phyloP scores from a whole-genome alignment of 2,888 invertebrate species.

The Cordilura impudica region DNA sequence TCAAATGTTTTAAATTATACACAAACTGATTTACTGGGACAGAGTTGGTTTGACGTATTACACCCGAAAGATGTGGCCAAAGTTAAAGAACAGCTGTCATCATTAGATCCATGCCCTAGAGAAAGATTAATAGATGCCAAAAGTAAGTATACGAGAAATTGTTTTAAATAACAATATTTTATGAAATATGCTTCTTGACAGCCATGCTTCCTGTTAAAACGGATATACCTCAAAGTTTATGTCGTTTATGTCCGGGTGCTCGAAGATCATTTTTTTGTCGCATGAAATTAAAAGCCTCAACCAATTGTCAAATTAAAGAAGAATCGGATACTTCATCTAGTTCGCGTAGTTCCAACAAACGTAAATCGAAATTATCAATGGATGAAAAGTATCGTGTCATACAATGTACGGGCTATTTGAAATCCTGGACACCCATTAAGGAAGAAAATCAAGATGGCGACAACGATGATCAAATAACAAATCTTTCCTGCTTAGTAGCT shows the following conservation, averaged over 20 bases:
- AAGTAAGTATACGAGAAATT: conserved; percentile 80
- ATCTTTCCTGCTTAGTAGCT: conserved; percentile 92
- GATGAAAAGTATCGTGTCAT: conserved; percentile 93
- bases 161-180: background rate
- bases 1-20: conserved; percentile 88
- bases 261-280: conserved; percentile 95
- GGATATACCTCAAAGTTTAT: conserved; percentile 87
- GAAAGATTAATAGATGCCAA: conserved; percentile 95
- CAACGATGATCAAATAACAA: conserved; percentile 80
- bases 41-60: conserved; percentile 95
- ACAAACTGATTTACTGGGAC: conserved; percentile 91
- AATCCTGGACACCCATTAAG: conserved; percentile 93
- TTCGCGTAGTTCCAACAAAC: conserved; percentile 81
- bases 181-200: too few species aligned
- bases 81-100: conserved; percentile 95
- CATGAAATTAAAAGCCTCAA: conserved; percentile 87
- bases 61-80: conserved; percentile 97
- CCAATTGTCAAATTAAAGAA: conserved; percentile 83
- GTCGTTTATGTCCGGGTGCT: conserved; percentile 91
- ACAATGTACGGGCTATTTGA: conserved; percentile 95
- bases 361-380: conserved; percentile 81
- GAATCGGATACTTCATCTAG: conserved; percentile 80
- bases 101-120: conserved; percentile 91
- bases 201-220: conserved; percentile 95
- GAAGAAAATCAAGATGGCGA: conserved; percentile 84